Conservation (phyloP, 2,113 vertebrate genomes). For the Ictidomys tridecemlineatus region DNA sequence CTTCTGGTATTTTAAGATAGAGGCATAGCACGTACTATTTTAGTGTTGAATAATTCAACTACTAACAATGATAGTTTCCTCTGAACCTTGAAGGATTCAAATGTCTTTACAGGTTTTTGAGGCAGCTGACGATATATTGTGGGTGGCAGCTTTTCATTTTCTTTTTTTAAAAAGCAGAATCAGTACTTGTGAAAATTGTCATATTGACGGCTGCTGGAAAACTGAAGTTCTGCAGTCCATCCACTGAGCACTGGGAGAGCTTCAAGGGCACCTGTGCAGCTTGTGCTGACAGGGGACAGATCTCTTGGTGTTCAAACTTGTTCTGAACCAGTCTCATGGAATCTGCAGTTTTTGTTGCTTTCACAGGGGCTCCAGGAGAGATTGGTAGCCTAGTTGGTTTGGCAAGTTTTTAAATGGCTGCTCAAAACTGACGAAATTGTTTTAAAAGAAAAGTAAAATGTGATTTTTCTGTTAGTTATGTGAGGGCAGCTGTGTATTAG, state of each 20-base stretch:
- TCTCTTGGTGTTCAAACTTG: neutral
- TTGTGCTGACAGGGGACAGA: neutral
- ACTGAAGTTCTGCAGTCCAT: neutral
- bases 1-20: constrained; percentile 25
- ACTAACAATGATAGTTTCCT: constrained; percentile 49
- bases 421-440: constrained; percentile 2
- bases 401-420: neutral
- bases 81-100: constrained; percentile 54
- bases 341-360: neutral
- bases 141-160: constrained; percentile 62
- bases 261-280: neutral
- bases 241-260: neutral
- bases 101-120: constrained; percentile 62
- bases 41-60: constrained; percentile 46
- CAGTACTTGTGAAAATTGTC: constrained; percentile 67
- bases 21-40: constrained; percentile 49
- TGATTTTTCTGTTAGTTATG: constrained; percentile 46
- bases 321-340: neutral
- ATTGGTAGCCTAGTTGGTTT: neutral
- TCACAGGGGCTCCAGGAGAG: neutral
- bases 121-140: constrained; percentile 61
- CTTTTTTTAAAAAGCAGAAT: constrained; percentile 70
- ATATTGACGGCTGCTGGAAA: constrained; percentile 53
- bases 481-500: constrained; percentile 10
- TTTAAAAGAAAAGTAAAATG: neutral